phyloP scores from a whole-genome alignment of 2,888 invertebrate species.

The Lacanobia oleracea region DNA sequence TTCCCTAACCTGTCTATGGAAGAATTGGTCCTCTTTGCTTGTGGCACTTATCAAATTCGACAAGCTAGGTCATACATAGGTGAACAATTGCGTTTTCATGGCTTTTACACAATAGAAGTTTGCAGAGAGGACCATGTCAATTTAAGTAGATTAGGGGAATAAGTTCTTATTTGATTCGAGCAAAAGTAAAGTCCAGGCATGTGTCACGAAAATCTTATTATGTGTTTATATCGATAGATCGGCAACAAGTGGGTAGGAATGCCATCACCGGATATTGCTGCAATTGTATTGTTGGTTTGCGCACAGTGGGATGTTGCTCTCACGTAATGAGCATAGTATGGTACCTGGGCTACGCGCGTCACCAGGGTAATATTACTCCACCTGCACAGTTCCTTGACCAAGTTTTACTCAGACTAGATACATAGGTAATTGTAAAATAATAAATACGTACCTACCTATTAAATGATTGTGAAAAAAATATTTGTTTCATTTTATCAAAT shows the following conservation, averaged over 20 bases:
- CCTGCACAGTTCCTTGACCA: no score
- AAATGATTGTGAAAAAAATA: no score
- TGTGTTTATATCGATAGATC: constrained; percentile 1
- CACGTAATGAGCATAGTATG: constrained; percentile 10
- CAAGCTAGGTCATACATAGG: neutral
- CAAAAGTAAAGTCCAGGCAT: constrained; percentile 24
- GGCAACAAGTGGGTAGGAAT: no score
- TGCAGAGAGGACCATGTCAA: constrained; percentile 30
- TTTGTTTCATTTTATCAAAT: no score
- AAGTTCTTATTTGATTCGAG: constrained; percentile 34
- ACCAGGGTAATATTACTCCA: constrained; percentile 7
- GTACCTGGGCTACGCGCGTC: constrained; percentile 6
- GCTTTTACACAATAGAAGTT: constrained; percentile 29
- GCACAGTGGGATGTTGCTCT: no score
- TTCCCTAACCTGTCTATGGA: constrained; percentile 24
- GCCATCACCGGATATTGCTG: no score
- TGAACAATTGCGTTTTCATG: constrained; percentile 12
- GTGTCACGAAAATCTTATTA: constrained; percentile 21
- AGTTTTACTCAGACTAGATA: no score
- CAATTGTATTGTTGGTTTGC: no score
- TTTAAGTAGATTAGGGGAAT: constrained; percentile 31
- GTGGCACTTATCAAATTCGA: neutral
- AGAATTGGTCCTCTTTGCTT: constrained; percentile 10
- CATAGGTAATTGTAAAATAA: no score
- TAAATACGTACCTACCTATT: no score